These are phyloP conservation scores for Spatulosminthurus flaviceps DNA, from an alignment of 2,888 invertebrate species.

Conservation along the genomic window DNA sequence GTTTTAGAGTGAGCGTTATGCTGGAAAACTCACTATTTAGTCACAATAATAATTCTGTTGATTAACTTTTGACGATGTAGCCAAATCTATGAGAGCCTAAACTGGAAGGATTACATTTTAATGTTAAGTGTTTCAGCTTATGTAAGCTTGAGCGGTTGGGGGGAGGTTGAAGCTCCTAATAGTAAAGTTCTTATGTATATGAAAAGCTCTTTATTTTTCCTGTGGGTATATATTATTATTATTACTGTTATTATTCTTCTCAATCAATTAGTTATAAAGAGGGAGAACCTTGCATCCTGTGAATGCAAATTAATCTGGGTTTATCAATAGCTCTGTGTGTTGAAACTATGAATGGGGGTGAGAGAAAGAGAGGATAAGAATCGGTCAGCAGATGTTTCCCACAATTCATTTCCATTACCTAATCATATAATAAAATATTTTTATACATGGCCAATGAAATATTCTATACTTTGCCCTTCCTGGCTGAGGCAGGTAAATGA, in stretches of 20 bases:
- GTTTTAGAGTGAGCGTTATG: background rate
- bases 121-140: too few relatives aligned
- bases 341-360: conserved; percentile 1
- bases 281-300: background rate
- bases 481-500: background rate
- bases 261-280: background rate
- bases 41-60: conserved; percentile 5
- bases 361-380: background rate
- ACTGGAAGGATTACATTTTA: too few relatives aligned
- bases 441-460: background rate
- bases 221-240: too few relatives aligned
- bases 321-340: background rate
- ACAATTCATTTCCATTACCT: conserved; percentile 9
- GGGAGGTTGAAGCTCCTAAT: too few relatives aligned
- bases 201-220: too few relatives aligned
- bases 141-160: too few relatives aligned
- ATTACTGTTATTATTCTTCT: background rate
- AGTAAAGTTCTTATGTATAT: too few relatives aligned
- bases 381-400: conserved; percentile 6
- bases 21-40: background rate
- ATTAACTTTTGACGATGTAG: too few relatives aligned
- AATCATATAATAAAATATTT: background rate
- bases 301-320: conserved; percentile 14
- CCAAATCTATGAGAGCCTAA: too few relatives aligned
- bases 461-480: background rate